A percentile compares a stretch with the other conserved stretches of the same genome.
These are phyloP conservation scores for Spodoptera picta DNA, from an alignment of 2,888 invertebrate species.

Conservation along the genomic window DNA sequence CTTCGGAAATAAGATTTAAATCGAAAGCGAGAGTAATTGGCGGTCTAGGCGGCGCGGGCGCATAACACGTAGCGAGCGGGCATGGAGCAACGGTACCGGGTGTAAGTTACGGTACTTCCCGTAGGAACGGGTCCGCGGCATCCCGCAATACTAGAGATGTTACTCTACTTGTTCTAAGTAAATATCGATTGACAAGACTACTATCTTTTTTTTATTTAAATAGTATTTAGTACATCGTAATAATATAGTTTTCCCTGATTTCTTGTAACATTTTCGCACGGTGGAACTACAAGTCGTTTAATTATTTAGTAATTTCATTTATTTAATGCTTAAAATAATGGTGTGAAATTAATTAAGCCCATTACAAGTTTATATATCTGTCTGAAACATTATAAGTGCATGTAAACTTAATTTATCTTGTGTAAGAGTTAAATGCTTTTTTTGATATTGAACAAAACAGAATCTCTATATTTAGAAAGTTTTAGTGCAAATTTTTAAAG, in stretches of 20 bases:
- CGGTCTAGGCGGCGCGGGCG: constrained; percentile 61
- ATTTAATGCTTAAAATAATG: not conserved
- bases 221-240: too few species aligned
- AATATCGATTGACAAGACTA: constrained; percentile 22
- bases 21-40: constrained; percentile 84
- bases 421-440: constrained; percentile 30
- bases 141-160: constrained; percentile 58
- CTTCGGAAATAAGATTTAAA: constrained; percentile 71
- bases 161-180: not conserved
- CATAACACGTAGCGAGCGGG: constrained; percentile 58
- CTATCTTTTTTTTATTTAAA: not conserved
- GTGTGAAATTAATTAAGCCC: constrained; percentile 11
- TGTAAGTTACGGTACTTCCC: constrained; percentile 78
- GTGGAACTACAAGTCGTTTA: too few species aligned
- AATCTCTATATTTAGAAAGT: too few species aligned
- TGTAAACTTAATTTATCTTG: constrained; percentile 36
- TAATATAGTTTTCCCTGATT: not conserved
- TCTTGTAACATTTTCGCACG: not conserved
- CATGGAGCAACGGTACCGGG: constrained; percentile 75
- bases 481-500: too few species aligned
- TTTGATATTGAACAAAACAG: too few species aligned
- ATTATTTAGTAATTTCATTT: not conserved
- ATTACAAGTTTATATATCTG: constrained; percentile 12
- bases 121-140: constrained; percentile 65
- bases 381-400: constrained; percentile 16